A percentile compares a stretch with the other conserved stretches of the same genome.
These are phyloP conservation scores for Watsonalla binaria DNA, from an alignment of 2,888 invertebrate species.

Conservation along the genomic window DNA sequence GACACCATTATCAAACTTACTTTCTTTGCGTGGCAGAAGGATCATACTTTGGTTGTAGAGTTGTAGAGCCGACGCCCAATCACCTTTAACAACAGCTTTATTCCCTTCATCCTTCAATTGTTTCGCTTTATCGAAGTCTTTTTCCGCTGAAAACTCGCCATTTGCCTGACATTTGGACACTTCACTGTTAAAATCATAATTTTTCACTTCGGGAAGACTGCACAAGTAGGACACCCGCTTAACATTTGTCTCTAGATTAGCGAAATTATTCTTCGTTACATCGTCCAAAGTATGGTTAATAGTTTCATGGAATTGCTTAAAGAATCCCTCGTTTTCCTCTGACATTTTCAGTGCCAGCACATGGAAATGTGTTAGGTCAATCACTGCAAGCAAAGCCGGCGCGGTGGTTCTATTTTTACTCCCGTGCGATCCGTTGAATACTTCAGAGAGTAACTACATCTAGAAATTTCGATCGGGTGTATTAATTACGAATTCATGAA, in stretches of 20 bases:
- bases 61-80: conserved; percentile 83
- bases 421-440: conserved; percentile 43
- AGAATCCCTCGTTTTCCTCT: conserved; percentile 69
- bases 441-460: conserved; percentile 41
- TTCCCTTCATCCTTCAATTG: conserved; percentile 85
- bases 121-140: conserved; percentile 80
- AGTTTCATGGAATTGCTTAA: conserved; percentile 81
- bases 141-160: conserved; percentile 63
- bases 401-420: conserved; percentile 40
- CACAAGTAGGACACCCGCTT: conserved; percentile 81
- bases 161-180: conserved; percentile 50
- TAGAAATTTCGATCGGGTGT: background rate
- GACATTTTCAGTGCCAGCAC: conserved; percentile 43
- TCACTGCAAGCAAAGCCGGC: conserved; percentile 43
- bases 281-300: conserved; percentile 76
- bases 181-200: conserved; percentile 68
- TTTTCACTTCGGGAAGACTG: conserved; percentile 72
- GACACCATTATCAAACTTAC: conserved; percentile 65
- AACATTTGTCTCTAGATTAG: conserved; percentile 79
- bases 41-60: conserved; percentile 85
- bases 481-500: too few relatives aligned
- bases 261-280: conserved; percentile 81
- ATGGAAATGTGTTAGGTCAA: conserved; percentile 38
- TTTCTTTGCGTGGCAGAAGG: conserved; percentile 81
- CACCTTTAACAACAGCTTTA: conserved; percentile 83